Evolutionary conservation across 2,888 invertebrate species (phyloP).

Genomic region (Agonum fuliginosum): DNA sequence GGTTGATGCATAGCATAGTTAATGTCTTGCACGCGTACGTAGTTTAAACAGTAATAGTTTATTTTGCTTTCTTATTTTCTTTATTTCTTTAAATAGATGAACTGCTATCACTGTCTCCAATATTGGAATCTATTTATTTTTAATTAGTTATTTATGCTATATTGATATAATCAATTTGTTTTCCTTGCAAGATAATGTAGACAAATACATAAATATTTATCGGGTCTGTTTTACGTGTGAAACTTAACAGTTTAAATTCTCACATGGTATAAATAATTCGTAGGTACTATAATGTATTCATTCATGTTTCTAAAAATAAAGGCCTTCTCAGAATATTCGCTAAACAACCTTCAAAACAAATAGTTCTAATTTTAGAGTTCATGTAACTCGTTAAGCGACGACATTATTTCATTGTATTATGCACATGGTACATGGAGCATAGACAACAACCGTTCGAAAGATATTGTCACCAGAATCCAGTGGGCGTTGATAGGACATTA

Average conservation of each 20-base stretch:
- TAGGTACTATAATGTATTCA: constrained; percentile 29
- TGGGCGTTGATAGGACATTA: neutral
- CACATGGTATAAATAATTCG: neutral
- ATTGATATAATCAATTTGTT: neutral
- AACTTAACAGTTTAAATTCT: neutral
- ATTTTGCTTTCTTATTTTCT: too few relatives aligned
- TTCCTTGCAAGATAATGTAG: neutral
- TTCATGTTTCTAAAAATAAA: constrained; percentile 24
- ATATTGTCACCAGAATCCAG: neutral
- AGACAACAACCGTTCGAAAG: constrained; percentile 10
- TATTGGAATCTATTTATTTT: neutral
- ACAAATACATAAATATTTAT: constrained; percentile 3
- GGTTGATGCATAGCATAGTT: too few relatives aligned
- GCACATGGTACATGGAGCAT: constrained; percentile 3
- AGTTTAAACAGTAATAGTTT: too few relatives aligned
- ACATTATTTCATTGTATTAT: constrained; percentile 23
- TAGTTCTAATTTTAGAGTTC: constrained; percentile 34
- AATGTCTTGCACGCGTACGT: too few relatives aligned
- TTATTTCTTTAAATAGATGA: too few relatives aligned
- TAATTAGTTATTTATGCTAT: constrained; percentile 9
- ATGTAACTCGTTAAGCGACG: neutral
- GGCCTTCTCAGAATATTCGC: constrained; percentile 6
- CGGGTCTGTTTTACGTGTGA: neutral
- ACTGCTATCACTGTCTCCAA: neutral
- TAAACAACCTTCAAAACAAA: constrained; percentile 23